A percentile compares a stretch with the other conserved stretches of the same genome.
These are phyloP conservation scores for Deroplatys truncata DNA, from an alignment of 2,888 invertebrate genomes.

Conservation along the genomic window DNA sequence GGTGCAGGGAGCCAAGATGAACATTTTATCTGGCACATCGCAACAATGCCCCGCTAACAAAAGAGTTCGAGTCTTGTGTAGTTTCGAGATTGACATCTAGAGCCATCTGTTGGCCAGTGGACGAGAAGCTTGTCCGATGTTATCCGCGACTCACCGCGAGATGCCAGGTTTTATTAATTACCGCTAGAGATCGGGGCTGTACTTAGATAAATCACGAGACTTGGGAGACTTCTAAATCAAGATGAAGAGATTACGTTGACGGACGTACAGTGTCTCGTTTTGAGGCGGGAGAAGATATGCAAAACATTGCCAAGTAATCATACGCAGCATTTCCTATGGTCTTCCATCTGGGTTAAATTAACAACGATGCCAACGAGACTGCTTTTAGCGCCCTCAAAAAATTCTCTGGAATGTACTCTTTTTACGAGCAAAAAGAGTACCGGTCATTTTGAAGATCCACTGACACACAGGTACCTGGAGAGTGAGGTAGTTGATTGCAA, in stretches of 20 bases:
- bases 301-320: background rate
- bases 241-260: slow-evolving; percentile 16
- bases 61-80: background rate
- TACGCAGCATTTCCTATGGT: background rate
- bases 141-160: background rate
- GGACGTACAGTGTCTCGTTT: background rate
- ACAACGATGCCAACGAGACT: too few relatives aligned
- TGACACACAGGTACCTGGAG: too few relatives aligned
- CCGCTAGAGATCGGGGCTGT: background rate
- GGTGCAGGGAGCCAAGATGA: background rate
- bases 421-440: too few relatives aligned
- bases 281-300: background rate
- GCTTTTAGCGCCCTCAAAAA: too few relatives aligned
- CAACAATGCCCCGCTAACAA: background rate
- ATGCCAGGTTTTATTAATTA: slow-evolving; percentile 11
- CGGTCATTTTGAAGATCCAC: too few relatives aligned
- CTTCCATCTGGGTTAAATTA: too few relatives aligned
- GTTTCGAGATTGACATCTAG: background rate
- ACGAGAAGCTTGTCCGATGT: background rate
- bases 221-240: slow-evolving; percentile 26
- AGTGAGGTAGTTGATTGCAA: too few relatives aligned
- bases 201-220: slow-evolving; percentile 26
- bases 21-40: background rate
- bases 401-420: too few relatives aligned
- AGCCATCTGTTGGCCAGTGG: background rate